Conservation (phyloP, 2,888 invertebrate genomes). For the Acanthosepion esculentum region DNA sequence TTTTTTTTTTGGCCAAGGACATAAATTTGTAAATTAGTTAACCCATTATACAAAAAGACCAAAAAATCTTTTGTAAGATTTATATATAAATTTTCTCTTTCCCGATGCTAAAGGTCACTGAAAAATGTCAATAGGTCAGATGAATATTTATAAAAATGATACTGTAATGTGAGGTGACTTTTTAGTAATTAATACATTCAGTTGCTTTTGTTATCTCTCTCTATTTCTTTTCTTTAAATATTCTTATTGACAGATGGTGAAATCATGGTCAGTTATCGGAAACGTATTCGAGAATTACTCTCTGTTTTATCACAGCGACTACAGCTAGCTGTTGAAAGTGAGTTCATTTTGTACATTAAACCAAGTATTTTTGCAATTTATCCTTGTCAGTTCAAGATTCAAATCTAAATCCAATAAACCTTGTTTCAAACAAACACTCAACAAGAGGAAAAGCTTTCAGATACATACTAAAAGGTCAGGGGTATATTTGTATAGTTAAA, state of each 20-base stretch:
- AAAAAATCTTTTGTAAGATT: neutral
- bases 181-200: neutral
- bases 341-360: slow-evolving; percentile 52
- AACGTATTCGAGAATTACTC: slow-evolving; percentile 63
- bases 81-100: neutral
- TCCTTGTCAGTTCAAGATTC: neutral
- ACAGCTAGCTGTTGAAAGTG: slow-evolving; percentile 68
- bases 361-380: neutral
- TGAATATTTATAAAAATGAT: neutral
- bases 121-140: neutral
- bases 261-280: slow-evolving; percentile 63
- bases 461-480: neutral
- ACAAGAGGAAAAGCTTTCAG: neutral
- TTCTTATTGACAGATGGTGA: slow-evolving; percentile 64
- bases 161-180: neutral
- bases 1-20: no score
- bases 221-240: neutral
- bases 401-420: neutral
- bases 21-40: neutral
- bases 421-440: neutral
- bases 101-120: neutral
- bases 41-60: neutral
- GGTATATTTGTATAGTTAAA: neutral
- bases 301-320: slow-evolving; percentile 64
- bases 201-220: slow-evolving; percentile 46